Conservation (phyloP, 2,113 vertebrate genomes). For the Ammodytes dubius region DNA sequence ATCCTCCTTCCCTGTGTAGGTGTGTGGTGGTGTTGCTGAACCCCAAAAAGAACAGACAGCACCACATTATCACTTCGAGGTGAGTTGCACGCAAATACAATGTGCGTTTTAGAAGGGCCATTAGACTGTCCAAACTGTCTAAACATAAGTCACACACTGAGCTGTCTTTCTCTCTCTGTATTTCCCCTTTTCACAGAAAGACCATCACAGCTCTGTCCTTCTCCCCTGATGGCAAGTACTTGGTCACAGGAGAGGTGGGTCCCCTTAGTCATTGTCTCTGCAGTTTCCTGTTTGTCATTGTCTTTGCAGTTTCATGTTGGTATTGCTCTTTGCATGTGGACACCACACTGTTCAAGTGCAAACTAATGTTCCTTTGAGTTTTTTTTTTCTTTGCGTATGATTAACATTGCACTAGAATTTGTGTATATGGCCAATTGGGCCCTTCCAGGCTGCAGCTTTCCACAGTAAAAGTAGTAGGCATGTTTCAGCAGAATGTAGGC, state of each 20-base stretch:
- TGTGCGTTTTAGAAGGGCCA: neutral
- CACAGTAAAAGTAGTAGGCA: neutral
- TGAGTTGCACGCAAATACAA: conserved; percentile 69
- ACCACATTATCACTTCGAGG: conserved; percentile 96
- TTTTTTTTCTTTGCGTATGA: neutral
- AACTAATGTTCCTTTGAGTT: neutral
- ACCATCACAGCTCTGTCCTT: conserved; percentile 95
- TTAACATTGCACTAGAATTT: neutral
- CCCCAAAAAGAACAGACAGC: conserved; percentile 92
- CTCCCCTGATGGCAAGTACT: conserved; percentile 94
- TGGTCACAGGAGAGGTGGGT: conserved; percentile 98
- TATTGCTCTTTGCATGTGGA: neutral
- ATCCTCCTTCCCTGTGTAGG: conserved; percentile 72
- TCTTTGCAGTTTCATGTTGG: neutral
- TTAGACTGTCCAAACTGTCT: neutral
- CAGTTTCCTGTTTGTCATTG: neutral
- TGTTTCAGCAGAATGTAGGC: neutral
- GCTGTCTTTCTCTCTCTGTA: conserved; percentile 7
- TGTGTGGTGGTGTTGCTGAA: conserved; percentile 97
- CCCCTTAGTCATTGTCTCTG: neutral
- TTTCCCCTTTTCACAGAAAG: conserved; percentile 86
- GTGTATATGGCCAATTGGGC: neutral
- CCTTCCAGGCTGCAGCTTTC: neutral
- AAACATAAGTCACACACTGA: neutral
- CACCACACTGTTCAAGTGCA: neutral